A percentile compares a stretch with the other conserved stretches of the same genome.
These are phyloP conservation scores for Pseudopodoces humilis DNA, from an alignment of 2,113 vertebrate genomes.

Conservation along the genomic window DNA sequence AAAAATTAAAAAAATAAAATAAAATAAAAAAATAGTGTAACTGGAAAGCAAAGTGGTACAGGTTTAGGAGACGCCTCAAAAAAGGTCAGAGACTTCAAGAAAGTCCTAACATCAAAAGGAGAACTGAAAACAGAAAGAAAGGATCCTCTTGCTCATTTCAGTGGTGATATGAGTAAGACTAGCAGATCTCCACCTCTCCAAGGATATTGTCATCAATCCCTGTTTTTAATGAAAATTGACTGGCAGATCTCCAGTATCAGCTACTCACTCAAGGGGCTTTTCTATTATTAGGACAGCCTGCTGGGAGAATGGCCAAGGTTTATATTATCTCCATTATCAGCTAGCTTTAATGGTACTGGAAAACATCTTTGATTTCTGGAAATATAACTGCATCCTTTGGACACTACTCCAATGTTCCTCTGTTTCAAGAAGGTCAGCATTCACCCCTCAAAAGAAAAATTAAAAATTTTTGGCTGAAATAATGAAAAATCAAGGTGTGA, in stretches of 20 bases:
- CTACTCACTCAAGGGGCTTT: neutral
- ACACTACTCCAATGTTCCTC: neutral
- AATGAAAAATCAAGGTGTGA: neutral
- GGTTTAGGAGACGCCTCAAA: neutral
- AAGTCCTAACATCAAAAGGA: neutral
- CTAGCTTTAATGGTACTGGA: neutral
- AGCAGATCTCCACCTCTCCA: neutral
- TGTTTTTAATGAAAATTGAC: neutral
- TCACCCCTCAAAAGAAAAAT: neutral
- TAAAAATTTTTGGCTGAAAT: neutral
- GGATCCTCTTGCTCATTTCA: neutral
- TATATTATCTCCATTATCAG: neutral
- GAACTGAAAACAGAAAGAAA: neutral
- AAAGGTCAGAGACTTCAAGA: neutral
- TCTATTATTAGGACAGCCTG: neutral
- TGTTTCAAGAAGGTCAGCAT: neutral
- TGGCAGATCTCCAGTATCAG: neutral
- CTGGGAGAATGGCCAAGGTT: constrained; percentile 12
- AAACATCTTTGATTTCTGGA: neutral
- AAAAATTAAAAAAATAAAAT: neutral
- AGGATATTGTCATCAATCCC: neutral
- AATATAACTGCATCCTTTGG: neutral
- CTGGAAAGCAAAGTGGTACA: neutral
- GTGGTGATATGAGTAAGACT: neutral
- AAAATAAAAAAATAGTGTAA: neutral